phyloP scores from a whole-genome alignment of 2,888 invertebrate genomes.

The Palloptera scutellata region DNA sequence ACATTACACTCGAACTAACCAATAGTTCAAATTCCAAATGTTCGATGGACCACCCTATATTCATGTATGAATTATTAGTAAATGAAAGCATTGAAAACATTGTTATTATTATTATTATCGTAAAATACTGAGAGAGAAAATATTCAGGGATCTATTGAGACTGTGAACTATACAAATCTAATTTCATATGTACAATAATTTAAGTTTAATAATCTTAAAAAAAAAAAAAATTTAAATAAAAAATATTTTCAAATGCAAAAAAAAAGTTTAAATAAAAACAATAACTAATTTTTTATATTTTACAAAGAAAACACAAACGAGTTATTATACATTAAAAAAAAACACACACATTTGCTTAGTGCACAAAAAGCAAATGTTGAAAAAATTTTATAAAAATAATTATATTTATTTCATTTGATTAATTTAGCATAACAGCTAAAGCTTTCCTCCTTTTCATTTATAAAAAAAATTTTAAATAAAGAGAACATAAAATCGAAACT shows the following conservation, averaged over 20 bases:
- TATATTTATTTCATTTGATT: not conserved
- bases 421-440: not conserved
- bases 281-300: too few species aligned
- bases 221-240: too few species aligned
- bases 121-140: too few species aligned
- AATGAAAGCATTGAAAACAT: conserved; percentile 11
- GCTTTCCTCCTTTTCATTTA: not conserved
- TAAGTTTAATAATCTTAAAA: too few species aligned
- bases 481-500: conserved; percentile 7
- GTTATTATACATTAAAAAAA: not conserved
- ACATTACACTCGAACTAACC: too few species aligned
- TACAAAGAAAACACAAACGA: not conserved
- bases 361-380: not conserved
- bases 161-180: too few species aligned
- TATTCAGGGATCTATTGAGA: too few species aligned
- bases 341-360: not conserved
- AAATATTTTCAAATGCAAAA: too few species aligned
- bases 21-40: not conserved
- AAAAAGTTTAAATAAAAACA: not conserved
- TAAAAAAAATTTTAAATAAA: conserved; percentile 17
- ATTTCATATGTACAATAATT: too few species aligned
- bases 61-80: conserved; percentile 6
- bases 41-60: conserved; percentile 14
- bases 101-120: too few species aligned
- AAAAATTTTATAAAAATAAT: not conserved